phyloP scores from a whole-genome alignment of 1,140 invertebrate species.

The Stratiolaelaps scimitus region DNA sequence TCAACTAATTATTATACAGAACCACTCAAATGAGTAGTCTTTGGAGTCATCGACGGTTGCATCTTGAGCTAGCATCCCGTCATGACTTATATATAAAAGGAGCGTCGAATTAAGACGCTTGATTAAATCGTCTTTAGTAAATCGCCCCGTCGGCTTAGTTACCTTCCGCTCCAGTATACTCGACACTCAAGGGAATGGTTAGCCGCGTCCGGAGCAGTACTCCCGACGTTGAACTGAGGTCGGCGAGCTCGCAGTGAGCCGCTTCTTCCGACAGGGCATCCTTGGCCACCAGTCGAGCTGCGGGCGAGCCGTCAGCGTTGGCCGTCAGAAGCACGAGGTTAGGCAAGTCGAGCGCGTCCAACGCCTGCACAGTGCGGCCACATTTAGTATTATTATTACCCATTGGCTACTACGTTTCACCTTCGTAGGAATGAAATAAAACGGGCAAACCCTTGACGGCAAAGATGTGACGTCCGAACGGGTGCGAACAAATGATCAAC shows the following conservation, averaged over 20 bases:
- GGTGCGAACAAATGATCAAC: no score
- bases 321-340: not conserved
- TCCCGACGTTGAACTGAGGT: not conserved
- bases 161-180: slow-evolving; percentile 16
- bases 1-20: no score
- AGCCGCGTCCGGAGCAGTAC: not conserved
- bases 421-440: no score
- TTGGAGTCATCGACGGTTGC: no score
- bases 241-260: not conserved
- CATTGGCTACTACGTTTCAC: no score
- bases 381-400: not conserved
- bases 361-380: slow-evolving; percentile 7
- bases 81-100: no score
- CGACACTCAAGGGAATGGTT: not conserved
- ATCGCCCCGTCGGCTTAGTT: not conserved
- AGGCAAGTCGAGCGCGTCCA: not conserved
- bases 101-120: no score
- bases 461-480: no score
- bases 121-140: no score
- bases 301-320: not conserved
- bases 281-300: not conserved
- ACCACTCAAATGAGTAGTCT: no score
- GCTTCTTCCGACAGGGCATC: not conserved
- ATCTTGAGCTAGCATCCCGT: no score
- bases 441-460: no score